Evolutionary conservation across 2,113 vertebrate genomes (phyloP), one percentile per base, ranked within the genome.

Genomic region (Anhinga anhinga): DNA sequence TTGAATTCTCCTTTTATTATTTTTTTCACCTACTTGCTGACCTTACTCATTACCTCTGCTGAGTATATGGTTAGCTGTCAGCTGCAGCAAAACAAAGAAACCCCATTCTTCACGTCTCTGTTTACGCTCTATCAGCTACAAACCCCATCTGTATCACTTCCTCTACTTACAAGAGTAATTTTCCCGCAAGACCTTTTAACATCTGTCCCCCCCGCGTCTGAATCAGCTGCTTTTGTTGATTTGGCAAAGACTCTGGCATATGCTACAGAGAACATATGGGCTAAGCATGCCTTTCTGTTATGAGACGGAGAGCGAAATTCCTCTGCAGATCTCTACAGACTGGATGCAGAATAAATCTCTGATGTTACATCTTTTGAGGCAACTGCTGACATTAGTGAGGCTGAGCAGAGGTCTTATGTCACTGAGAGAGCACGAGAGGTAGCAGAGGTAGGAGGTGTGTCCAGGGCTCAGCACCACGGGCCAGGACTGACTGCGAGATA

Each of bases 151-250:
- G 87, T 56, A 91, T 32, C 71, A 26, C 52, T 82, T 93, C 81
- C 61, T 77, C 56, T 30, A 63, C 17, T 65, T 55, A 82, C 50
- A n/a, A 9, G 49, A 93, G 65, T 15, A 21, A 82, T 90, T 91
- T 95, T 90, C 81, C 81, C 87, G 56, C 61, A 34, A 87, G 95
- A 93, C 81, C 78, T 94, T 94, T 59, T 7, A 81, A 92, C 94
- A 94, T 92, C 93, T 91, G 93, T 77, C 66, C 52, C 79, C 45
- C 42, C 63, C 10, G 36, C 18, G 53, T 36, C 81, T 82, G 87
- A 85, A 72, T 93, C 94, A 95, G 89, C 91, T 93, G 87, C 87
- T 91, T 91, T 82, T 87, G 84, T 93, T 94, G 93, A 74, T 78
- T 84, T 90, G 91, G 87, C 82, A 94, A 50, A 70, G 86, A 27